Conservation (phyloP, 2,888 invertebrate species). For the Eristalis tenax region DNA sequence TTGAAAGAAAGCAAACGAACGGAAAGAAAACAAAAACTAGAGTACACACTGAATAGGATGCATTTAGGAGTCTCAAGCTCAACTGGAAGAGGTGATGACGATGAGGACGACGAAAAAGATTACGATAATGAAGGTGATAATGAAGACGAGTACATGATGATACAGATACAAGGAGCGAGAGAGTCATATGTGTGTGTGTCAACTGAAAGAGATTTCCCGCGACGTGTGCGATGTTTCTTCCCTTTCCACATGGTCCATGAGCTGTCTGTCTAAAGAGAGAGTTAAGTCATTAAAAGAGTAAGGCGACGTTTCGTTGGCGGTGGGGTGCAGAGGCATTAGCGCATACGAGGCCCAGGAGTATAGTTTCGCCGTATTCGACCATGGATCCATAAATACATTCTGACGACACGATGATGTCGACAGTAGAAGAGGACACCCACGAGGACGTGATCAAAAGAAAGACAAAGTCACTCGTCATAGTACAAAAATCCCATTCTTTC, state of each 20-base stretch:
- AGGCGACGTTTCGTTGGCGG: background rate
- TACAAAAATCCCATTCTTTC: no score
- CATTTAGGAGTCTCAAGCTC: slow-evolving; percentile 7
- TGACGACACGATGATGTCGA: background rate
- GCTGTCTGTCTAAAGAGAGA: slow-evolving; percentile 6
- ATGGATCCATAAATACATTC: slow-evolving; percentile 3
- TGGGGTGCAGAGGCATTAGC: slow-evolving; percentile 5
- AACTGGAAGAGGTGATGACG: slow-evolving; percentile 1
- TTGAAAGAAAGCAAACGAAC: slow-evolving; percentile 29
- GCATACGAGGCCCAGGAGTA: slow-evolving; percentile 26
- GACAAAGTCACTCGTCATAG: background rate
- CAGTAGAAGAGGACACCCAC: background rate
- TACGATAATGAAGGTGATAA: background rate
- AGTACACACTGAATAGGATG: slow-evolving; percentile 2
- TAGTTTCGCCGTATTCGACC: slow-evolving; percentile 22
- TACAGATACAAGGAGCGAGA: background rate
- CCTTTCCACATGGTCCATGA: background rate
- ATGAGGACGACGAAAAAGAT: background rate
- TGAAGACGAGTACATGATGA: background rate
- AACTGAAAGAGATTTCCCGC: background rate
- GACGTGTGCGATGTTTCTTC: slow-evolving; percentile 46
- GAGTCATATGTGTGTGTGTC: background rate
- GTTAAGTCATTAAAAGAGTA: slow-evolving; percentile 8
- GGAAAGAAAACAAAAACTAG: slow-evolving; percentile 7
- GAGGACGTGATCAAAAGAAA: background rate